Conservation (phyloP, 2,797 vertebrate genomes). For the Myiotriccus ornatus region DNA sequence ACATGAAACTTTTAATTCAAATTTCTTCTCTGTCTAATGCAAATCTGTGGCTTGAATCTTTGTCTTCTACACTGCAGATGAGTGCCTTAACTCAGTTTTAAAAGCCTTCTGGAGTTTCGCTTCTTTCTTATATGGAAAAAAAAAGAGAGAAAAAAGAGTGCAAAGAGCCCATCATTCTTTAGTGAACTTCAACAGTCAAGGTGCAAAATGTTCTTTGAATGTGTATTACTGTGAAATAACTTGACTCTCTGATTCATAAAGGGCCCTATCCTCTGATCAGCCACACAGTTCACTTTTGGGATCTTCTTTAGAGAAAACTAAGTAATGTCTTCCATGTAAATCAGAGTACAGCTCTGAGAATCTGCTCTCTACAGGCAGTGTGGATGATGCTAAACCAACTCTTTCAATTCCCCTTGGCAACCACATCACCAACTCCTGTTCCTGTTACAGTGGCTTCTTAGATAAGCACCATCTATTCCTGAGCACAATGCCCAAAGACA, state of each 20-base stretch:
- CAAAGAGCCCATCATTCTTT: not conserved
- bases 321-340: not conserved
- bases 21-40: not conserved
- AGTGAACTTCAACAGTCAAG: rapidly evolving
- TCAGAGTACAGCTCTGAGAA: not conserved
- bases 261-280: not conserved
- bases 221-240: not conserved
- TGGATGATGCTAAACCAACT: not conserved
- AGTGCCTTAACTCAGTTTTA: not conserved
- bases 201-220: not conserved
- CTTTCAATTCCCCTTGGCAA: not conserved
- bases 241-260: not conserved
- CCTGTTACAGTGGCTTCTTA: not conserved
- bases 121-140: not conserved
- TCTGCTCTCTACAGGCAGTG: not conserved
- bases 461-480: not conserved
- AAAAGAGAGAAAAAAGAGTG: not conserved
- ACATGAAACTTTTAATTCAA: not conserved
- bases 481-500: not conserved
- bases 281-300: not conserved
- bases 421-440: not conserved
- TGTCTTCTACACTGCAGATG: not conserved
- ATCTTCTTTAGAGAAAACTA: not conserved
- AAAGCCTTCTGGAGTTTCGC: not conserved
- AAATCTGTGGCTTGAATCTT: not conserved